Percentiles rank a stretch among this genome's conserved stretches.
phyloP scores from a whole-genome alignment of 2,113 vertebrate species.

The Serinus canaria region DNA sequence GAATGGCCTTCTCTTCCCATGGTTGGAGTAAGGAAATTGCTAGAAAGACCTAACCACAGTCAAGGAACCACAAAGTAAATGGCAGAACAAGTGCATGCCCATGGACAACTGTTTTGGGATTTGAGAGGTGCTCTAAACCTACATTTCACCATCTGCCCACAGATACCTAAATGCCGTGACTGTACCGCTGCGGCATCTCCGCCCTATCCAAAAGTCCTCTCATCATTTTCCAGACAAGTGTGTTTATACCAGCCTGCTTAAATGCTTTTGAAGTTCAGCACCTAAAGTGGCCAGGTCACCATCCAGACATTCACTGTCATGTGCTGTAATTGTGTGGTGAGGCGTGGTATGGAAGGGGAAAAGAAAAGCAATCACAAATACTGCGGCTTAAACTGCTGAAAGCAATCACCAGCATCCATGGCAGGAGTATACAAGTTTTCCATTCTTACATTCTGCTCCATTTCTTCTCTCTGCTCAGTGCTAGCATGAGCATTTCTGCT shows the following conservation, averaged over 20 bases:
- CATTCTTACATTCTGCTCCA: neutral
- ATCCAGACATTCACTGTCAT: neutral
- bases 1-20: neutral
- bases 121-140: neutral
- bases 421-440: neutral
- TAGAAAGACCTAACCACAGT: neutral
- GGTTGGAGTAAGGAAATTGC: neutral
- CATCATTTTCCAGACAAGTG: neutral
- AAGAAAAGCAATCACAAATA: neutral
- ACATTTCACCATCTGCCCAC: fast-evolving
- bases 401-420: neutral
- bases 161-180: neutral
- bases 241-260: neutral
- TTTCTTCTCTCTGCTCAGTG: neutral
- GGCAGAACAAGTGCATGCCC: fast-evolving
- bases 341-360: too few species aligned
- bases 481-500: neutral
- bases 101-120: neutral
- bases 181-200: neutral
- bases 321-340: neutral
- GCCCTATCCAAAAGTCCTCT: neutral
- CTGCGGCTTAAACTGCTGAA: neutral
- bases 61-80: neutral
- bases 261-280: neutral
- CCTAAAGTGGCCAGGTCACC: neutral